A percentile compares a stretch with the other conserved stretches of the same genome.
Evolutionary conservation across 2,888 invertebrate genomes (phyloP).

Genomic region (Synergus japonicus): DNA sequence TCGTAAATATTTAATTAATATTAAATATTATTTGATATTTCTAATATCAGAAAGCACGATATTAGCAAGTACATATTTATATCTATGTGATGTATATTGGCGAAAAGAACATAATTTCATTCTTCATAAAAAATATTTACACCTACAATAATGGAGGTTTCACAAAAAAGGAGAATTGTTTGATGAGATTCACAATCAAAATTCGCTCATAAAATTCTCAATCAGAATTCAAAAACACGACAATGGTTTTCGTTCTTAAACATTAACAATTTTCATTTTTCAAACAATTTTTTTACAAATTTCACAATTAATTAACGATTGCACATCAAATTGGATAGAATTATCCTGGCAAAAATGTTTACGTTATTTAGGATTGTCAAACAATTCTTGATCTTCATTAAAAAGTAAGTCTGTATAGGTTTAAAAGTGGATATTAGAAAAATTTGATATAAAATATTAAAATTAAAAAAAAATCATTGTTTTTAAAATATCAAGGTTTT

Average conservation of each 20-base stretch:
- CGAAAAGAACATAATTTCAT: background rate
- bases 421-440: background rate
- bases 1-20: background rate
- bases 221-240: background rate
- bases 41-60: background rate
- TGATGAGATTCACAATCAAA: background rate
- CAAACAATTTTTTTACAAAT: background rate
- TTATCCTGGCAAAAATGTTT: background rate
- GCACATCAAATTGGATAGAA: background rate
- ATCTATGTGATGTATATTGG: slow-evolving; percentile 1
- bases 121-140: background rate
- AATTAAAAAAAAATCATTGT: background rate
- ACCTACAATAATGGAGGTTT: background rate
- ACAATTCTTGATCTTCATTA: slow-evolving; percentile 15
- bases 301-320: background rate
- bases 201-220: background rate
- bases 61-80: background rate
- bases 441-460: background rate
- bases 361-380: slow-evolving; percentile 19
- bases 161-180: background rate
- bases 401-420: background rate
- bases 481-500: too few species aligned
- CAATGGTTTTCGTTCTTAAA: background rate
- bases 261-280: background rate
- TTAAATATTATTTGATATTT: background rate